Evolutionary conservation across 2,797 vertebrate genomes (phyloP), one percentile per base, ranked within the genome.

Genomic region (Pangasius larnaudii): DNA sequence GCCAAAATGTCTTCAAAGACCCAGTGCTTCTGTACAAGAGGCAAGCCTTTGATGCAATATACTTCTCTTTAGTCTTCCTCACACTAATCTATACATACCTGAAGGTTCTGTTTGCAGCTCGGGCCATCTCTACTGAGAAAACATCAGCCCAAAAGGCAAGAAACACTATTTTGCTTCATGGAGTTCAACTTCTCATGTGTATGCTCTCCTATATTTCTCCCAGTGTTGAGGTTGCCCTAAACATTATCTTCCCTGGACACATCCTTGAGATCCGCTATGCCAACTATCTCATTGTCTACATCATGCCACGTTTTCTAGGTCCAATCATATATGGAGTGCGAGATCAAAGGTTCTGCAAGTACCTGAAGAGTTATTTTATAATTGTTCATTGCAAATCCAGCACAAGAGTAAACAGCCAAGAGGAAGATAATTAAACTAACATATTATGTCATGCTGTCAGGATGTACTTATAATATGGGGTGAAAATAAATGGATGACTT

Each of bases 81-180:
- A 95, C 90, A 0, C 93, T 96, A 86, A 49, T 95, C 24, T 94
- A 93, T 93, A 96, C 95, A 36, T 96, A 96, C 3, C 19, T 96
- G 69, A 92, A 89, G 84, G 90, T 96, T 81, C 11, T 96, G 86
- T 94, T 93, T 42, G 91, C 92, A 0, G 95, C 95, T 11, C 85
- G 88, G 30, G 93, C 93, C 0, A 65, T 93, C 6, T 93, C 95
- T 63, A 91, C 92, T 0, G 90, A 95, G 30, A 93, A 85, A 85
- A 56, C 24, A 0, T 94, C 91, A 0, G 94, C 93, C 13, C 90
- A 93, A 84, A 92, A 89, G 1, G 96, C 95, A 51, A 92, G 93
- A 42, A 96, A 94, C 90, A 96, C 96, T 90, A 96, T 96, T 91
- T 89, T 96, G 61, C 93, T 96, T 1, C 96, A 96, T 51, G 96